phyloP scores from a whole-genome alignment of 2,797 vertebrate species.

The Chaunax sp. region DNA sequence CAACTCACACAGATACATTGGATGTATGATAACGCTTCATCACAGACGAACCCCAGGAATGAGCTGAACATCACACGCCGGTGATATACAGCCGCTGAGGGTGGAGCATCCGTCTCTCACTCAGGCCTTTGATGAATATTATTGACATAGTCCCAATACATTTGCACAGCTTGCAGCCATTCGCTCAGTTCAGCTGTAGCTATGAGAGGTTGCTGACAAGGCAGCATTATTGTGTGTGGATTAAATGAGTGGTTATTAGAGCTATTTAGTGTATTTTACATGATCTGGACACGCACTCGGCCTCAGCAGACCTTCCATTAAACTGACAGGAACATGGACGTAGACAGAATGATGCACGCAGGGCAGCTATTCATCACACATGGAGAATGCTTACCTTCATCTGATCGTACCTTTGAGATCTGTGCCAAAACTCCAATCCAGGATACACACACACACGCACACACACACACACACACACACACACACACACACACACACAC shows the following conservation, averaged over 20 bases:
- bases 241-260: constrained; percentile 23
- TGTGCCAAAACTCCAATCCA: constrained; percentile 59
- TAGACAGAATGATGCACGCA: constrained; percentile 45
- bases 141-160: constrained; percentile 35
- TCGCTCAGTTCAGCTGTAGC: constrained; percentile 16
- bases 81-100: constrained; percentile 8
- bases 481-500: too few species aligned
- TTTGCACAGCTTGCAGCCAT: constrained; percentile 47
- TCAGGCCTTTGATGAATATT: constrained; percentile 34
- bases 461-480: constrained; percentile 22
- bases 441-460: constrained; percentile 26
- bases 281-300: constrained; percentile 18
- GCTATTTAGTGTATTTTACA: background rate
- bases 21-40: background rate
- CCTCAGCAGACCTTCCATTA: constrained; percentile 14
- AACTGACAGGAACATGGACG: constrained; percentile 40
- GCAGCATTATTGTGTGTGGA: constrained; percentile 15
- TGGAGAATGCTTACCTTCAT: constrained; percentile 58
- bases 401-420: constrained; percentile 69
- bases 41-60: constrained; percentile 11
- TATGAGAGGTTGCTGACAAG: constrained; percentile 29
- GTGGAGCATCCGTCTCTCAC: constrained; percentile 12
- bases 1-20: background rate
- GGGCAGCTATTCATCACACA: constrained; percentile 50
- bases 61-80: background rate